Percentiles rank a stretch among this genome's conserved stretches.
Conservation (phyloP, 2,797 vertebrate genomes). For the Danio kyathit region DNA sequence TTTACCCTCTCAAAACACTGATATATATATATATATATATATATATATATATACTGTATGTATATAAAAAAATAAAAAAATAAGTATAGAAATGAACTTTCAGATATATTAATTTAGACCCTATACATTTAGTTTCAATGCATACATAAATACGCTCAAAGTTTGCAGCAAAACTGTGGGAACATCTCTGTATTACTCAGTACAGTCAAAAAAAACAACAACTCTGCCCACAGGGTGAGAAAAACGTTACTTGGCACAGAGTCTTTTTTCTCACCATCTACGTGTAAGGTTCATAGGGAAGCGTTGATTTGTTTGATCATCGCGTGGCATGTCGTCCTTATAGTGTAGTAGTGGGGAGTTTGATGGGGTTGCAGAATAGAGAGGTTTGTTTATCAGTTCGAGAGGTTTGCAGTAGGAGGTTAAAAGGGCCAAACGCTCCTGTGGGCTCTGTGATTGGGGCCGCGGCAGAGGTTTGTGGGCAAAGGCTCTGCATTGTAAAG, state of each 20-base stretch:
- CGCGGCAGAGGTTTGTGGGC: constrained; percentile 62
- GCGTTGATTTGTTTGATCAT: constrained; percentile 14
- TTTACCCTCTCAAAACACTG: too few relatives aligned
- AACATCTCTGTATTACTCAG: neutral
- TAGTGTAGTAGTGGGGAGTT: neutral
- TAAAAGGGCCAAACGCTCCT: constrained; percentile 67
- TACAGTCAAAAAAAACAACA: neutral
- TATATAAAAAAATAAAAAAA: too few relatives aligned
- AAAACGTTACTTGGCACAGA: neutral
- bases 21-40: too few relatives aligned
- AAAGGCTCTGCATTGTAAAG: constrained; percentile 43
- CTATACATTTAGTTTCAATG: too few relatives aligned
- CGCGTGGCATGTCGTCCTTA: neutral
- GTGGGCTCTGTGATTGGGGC: constrained; percentile 66
- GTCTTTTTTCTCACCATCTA: neutral
- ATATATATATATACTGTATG: too few relatives aligned
- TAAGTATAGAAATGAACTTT: too few relatives aligned
- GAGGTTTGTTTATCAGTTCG: constrained; percentile 19
- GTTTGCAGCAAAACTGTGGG: neutral
- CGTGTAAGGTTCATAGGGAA: neutral
- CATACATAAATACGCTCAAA: too few relatives aligned
- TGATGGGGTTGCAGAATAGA: constrained; percentile 6
- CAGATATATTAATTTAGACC: too few relatives aligned
- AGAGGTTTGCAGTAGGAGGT: constrained; percentile 72
- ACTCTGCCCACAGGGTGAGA: neutral